Percentiles rank a stretch among this genome's conserved stretches.
Evolutionary conservation across 2,113 vertebrate genomes (phyloP).

Genomic region (Acanthisitta chloris): DNA sequence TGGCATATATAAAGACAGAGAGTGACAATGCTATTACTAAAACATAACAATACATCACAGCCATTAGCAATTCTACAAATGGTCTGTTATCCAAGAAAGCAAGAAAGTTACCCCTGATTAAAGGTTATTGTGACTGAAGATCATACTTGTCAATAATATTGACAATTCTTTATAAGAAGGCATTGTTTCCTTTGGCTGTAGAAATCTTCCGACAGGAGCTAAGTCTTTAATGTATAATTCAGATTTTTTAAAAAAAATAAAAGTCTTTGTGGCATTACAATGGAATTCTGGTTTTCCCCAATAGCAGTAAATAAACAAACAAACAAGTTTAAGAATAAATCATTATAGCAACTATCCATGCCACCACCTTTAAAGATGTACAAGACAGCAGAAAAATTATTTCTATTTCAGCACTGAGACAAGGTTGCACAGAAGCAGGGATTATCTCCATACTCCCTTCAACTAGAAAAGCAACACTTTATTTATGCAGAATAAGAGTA

Average conservation of each 20-base stretch:
- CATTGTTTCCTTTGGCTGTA: background rate
- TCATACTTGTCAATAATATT: constrained; percentile 1
- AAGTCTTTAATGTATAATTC: background rate
- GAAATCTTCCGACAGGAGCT: background rate
- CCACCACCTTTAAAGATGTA: background rate
- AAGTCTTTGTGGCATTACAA: background rate
- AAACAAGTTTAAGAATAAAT: background rate
- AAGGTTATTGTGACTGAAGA: background rate
- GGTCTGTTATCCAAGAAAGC: background rate
- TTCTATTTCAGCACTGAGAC: background rate
- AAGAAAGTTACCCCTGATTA: background rate
- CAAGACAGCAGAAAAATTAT: background rate
- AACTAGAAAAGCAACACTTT: background rate
- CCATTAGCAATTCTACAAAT: background rate
- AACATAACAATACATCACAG: background rate
- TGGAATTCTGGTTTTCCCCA: background rate
- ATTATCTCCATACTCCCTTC: background rate
- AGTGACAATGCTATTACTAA: background rate
- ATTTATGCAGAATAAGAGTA: background rate
- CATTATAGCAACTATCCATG: background rate
- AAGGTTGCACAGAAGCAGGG: background rate
- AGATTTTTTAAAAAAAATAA: background rate
- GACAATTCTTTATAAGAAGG: background rate
- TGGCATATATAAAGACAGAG: background rate
- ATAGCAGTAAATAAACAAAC: background rate